Base-by-base conservation (phyloP, 2,888 invertebrate species). In the Eudasyphora cyanicolor region DNA sequence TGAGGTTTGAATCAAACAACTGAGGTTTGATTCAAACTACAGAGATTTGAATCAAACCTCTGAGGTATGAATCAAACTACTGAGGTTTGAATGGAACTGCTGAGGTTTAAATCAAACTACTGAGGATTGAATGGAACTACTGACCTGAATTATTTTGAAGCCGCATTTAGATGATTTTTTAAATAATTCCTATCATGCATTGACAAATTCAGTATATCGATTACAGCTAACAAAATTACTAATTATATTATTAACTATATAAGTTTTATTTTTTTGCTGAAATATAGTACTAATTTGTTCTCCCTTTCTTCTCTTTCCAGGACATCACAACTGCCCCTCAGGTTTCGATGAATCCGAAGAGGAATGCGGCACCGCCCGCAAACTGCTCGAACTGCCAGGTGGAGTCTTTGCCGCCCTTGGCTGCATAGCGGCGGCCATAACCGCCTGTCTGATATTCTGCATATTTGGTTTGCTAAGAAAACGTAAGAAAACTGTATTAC, bases 301-400 rank as follows among this genome's bases (percentile, higher is more conserved):
- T 45, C 17, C 35, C 51, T 51, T 54, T 8, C 17, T 60, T 24
- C 7, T 80, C 6, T 78, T 87, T 88, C 5, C 86, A 92, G 92
- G 92, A 82, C 91, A 90, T 86, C 93, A 93, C 86, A 94, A 95
- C 92, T 94, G 95, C 91, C 94, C 95, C 87, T 93, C 95, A 82
- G 93, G 95, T 12, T 95, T 94, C 89, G 96, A 96, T 91, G 96
- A 96, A 91, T 95, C 94, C 84, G 94, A 95, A 92, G 93, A 93
- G 90, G 94, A 94, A 91, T 96, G 94, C 89, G 95, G 93, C 88
- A 93, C 91, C 85, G 93, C 92, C 88, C 93, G 92, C 88, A 93
- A 91, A 90, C 92, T 92, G 91, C 93, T 91, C 87, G 93, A 94
- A 79, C 89, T 94, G 86, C 94, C 94, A 6, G 93, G 93, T 45